These are phyloP conservation scores for Phymatocera aterrima DNA, from an alignment of 2,888 invertebrate species.

Conservation along the genomic window DNA sequence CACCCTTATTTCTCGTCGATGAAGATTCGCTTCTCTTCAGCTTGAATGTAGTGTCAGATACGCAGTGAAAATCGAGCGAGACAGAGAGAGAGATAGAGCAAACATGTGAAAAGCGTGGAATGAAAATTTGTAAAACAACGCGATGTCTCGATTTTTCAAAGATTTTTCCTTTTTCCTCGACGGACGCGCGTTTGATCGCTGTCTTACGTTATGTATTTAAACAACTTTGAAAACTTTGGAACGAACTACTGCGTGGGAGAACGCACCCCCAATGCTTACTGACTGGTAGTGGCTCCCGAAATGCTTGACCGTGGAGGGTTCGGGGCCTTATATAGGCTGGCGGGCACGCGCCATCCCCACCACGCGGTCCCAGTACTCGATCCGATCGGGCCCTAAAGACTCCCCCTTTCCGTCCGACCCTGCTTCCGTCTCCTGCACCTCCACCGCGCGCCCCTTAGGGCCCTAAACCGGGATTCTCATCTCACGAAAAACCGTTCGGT, in stretches of 20 bases:
- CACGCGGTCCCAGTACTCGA: constrained; percentile 74
- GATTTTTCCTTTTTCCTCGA: too few relatives aligned
- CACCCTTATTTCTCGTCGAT: background rate
- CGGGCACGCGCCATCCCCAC: constrained; percentile 82
- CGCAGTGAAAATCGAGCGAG: too few relatives aligned
- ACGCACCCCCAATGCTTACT: constrained; percentile 67
- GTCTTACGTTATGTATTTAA: background rate
- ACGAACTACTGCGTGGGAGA: constrained; percentile 37
- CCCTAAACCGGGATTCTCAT: constrained; percentile 73
- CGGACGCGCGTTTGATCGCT: background rate
- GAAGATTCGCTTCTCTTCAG: background rate
- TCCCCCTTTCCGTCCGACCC: constrained; percentile 64
- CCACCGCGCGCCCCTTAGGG: constrained; percentile 70
- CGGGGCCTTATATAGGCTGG: constrained; percentile 73
- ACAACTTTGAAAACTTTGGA: constrained; percentile 7
- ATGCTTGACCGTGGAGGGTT: constrained; percentile 71
- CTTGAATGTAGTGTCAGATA: background rate
- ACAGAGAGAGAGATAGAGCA: too few relatives aligned
- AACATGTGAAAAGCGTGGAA: too few relatives aligned
- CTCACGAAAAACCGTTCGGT: constrained; percentile 50
- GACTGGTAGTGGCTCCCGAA: constrained; percentile 72
- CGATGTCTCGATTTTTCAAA: too few relatives aligned
- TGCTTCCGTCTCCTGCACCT: constrained; percentile 66
- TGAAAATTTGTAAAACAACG: too few relatives aligned
- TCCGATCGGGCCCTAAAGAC: constrained; percentile 75